Evolutionary conservation across 2,888 invertebrate species (phyloP), one percentile per base, ranked within the genome.

Genomic region (Folsomia manolachei): DNA sequence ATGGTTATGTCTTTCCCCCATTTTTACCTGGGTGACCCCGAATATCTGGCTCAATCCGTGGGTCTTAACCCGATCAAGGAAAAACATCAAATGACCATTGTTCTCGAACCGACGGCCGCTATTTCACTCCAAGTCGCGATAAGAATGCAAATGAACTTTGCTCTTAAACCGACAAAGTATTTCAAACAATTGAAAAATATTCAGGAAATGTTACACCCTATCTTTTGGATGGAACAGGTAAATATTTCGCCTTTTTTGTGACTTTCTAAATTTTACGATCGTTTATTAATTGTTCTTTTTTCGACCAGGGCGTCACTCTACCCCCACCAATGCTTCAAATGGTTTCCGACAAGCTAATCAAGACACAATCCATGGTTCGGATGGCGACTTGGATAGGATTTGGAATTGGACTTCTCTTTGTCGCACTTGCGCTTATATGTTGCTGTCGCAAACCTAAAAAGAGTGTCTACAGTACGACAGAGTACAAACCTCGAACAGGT

Each of bases 21-120:
- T 65, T 79, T 79, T 69, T 75, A 75, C 26, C 87, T 69, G 18
- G 74, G 70, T 23, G 74, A 72, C 53, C 66, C 72, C 18, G 21
- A 62, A 0, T 74, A 64, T 39, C 24, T 75, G 11, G 63, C 70
- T 24, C 67, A 74, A 39, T 68, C 66, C 11, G 67, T 77, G 2
- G 79, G 79, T n/a, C 66, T 79, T 11, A 56, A 53, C 27, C 78
- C 79, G 0, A 63, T 74, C 11, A 66, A 69, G n/a, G 75, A 73
- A 24, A 69, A 71, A 14, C 79, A 79, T 61, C 71, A 75, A 61
- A 74, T 73, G 62, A 64, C 71, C 7, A 63, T 79, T 25, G 67
- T 70, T 26, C 67, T 78, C 21, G 77, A 79, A 69, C 64, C 79
- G 18, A 73, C 71, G 24, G 72, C 77, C 0, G 64, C 61, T 14